Evolutionary conservation across 2,888 invertebrate species (phyloP).

Genomic region (Chironomus tentans): DNA sequence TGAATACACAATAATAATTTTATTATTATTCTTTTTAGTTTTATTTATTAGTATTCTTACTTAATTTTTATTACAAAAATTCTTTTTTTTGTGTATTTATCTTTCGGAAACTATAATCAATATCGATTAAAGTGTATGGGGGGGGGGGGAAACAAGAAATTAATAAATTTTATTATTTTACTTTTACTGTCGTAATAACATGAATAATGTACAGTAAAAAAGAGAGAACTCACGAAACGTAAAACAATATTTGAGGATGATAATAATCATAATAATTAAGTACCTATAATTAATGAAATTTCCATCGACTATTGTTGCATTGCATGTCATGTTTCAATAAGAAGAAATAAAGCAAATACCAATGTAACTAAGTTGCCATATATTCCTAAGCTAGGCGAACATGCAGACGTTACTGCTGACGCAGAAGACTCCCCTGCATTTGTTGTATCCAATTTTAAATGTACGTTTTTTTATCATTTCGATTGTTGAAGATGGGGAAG

Average conservation of each 20-base stretch:
- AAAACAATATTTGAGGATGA: too few relatives aligned
- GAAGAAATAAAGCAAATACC: constrained; percentile 28
- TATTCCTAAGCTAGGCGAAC: constrained; percentile 23
- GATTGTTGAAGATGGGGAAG: not conserved
- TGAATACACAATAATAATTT: too few relatives aligned
- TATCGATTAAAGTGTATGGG: not conserved
- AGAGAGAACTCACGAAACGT: too few relatives aligned
- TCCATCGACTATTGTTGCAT: not conserved
- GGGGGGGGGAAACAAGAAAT: not conserved
- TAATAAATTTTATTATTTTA: not conserved
- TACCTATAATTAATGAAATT: not conserved
- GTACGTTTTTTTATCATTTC: constrained; percentile 3
- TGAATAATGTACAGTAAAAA: too few relatives aligned
- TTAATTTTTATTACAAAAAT: too few relatives aligned
- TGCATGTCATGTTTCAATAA: constrained; percentile 32
- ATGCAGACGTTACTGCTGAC: constrained; percentile 40
- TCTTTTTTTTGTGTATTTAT: too few relatives aligned
- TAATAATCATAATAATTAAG: not conserved
- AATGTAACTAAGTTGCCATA: constrained; percentile 29
- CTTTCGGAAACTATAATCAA: too few relatives aligned
- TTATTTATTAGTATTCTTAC: too few relatives aligned
- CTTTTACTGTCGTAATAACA: not conserved
- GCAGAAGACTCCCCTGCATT: constrained; percentile 39
- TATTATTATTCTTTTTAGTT: too few relatives aligned
- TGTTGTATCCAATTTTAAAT: not conserved